Evolutionary conservation across 2,888 invertebrate species (phyloP).

Genomic region (Zaprionus bogoriensis): DNA sequence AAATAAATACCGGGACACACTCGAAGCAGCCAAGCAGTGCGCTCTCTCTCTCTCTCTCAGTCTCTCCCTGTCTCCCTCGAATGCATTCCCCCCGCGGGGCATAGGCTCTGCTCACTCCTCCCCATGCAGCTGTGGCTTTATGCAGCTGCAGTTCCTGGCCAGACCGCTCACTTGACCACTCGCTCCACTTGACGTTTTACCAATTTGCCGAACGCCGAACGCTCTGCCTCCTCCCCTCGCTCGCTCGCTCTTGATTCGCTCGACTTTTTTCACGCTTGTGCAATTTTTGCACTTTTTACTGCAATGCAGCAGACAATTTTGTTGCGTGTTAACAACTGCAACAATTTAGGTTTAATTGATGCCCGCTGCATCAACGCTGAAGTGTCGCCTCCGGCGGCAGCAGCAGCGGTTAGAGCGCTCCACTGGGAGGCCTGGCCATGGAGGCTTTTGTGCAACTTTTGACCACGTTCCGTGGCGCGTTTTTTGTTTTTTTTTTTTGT

Average conservation of each 20-base stretch:
- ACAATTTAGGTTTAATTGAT: slow-evolving; percentile 79
- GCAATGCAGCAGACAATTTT: slow-evolving; percentile 76
- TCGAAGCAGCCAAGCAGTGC: not conserved
- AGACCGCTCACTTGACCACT: slow-evolving; percentile 55
- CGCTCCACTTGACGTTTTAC: slow-evolving; percentile 75
- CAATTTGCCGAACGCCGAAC: slow-evolving; percentile 60
- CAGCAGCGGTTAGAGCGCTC: slow-evolving; percentile 39
- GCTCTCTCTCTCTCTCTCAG: too few relatives aligned
- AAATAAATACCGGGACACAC: slow-evolving; percentile 50
- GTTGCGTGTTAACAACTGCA: slow-evolving; percentile 79
- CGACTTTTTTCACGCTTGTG: too few relatives aligned
- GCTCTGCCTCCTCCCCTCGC: not conserved
- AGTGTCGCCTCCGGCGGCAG: slow-evolving; percentile 62
- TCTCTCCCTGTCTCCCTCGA: not conserved
- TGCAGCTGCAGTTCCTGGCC: slow-evolving; percentile 70
- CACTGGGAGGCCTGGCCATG: too few relatives aligned
- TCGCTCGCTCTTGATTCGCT: slow-evolving; percentile 2
- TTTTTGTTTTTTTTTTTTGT: slow-evolving; percentile 4
- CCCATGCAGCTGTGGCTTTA: slow-evolving; percentile 45
- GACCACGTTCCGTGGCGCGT: slow-evolving; percentile 46
- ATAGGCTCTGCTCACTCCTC: not conserved
- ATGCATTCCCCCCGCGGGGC: not conserved
- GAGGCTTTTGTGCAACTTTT: slow-evolving; percentile 58
- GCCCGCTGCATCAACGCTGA: slow-evolving; percentile 70
- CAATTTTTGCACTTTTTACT: slow-evolving; percentile 49